These are phyloP conservation scores for Scaptomyza pallida DNA, from an alignment of 1,140 invertebrate species.

Conservation along the genomic window DNA sequence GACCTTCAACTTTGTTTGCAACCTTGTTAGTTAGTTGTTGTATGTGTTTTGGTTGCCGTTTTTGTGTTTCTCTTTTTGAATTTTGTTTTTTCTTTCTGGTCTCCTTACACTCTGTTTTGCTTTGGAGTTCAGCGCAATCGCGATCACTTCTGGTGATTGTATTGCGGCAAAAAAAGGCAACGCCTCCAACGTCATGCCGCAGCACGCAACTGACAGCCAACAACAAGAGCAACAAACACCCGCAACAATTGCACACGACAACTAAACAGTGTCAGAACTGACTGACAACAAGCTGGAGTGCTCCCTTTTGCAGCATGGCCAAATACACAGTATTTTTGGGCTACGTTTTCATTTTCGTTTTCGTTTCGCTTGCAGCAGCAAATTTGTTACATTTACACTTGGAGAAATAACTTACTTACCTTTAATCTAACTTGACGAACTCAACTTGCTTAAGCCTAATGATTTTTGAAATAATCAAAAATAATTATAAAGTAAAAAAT, in stretches of 20 bases:
- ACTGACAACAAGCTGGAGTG: conserved; percentile 32
- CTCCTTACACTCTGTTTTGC: conserved; percentile 33
- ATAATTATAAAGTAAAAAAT: too few relatives aligned
- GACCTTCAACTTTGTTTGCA: conserved; percentile 64
- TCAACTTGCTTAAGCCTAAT: too few relatives aligned
- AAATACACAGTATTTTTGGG: not conserved
- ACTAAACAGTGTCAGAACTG: conserved; percentile 46
- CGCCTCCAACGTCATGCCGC: conserved; percentile 71
- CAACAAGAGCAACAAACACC: conserved; percentile 37
- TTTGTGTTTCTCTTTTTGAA: conserved; percentile 5
- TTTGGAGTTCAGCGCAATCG: conserved; percentile 73
- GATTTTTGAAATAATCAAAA: too few relatives aligned
- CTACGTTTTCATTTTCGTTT: conserved; percentile 34
- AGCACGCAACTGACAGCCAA: conserved; percentile 60
- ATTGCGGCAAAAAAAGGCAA: conserved; percentile 58
- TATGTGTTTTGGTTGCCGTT: conserved; percentile 30
- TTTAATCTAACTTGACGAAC: too few relatives aligned
- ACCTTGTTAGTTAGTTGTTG: conserved; percentile 53
- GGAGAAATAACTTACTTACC: not conserved
- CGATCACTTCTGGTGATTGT: conserved; percentile 77
- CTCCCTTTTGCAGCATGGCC: conserved; percentile 2
- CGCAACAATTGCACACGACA: conserved; percentile 40
- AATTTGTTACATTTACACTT: conserved; percentile 58
- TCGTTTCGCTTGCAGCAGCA: conserved; percentile 16
- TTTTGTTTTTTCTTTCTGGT: conserved; percentile 2